phyloP scores from a whole-genome alignment of 2,888 invertebrate species.

The Orchesella flavescens region DNA sequence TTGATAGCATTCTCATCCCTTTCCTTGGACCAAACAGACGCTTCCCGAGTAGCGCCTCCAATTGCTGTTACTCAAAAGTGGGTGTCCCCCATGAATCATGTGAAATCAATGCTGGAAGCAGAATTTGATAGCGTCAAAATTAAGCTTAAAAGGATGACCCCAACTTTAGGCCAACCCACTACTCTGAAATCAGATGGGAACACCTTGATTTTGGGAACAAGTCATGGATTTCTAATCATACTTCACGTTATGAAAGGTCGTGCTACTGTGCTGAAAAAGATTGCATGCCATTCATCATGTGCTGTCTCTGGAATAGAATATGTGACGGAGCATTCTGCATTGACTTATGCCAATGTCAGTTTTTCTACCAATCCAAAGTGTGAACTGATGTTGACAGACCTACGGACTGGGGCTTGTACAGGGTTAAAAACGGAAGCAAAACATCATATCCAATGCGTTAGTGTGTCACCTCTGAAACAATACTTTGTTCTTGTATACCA shows the following conservation, averaged over 20 bases:
- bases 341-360: constrained; percentile 69
- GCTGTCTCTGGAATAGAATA: constrained; percentile 70
- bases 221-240: constrained; percentile 65
- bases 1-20: background rate
- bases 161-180: constrained; percentile 65
- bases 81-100: constrained; percentile 45
- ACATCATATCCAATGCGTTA: constrained; percentile 68
- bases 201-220: constrained; percentile 67
- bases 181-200: constrained; percentile 64
- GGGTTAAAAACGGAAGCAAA: constrained; percentile 70
- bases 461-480: constrained; percentile 66
- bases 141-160: constrained; percentile 67
- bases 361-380: constrained; percentile 72
- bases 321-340: constrained; percentile 62
- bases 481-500: constrained; percentile 70
- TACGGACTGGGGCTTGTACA: constrained; percentile 64
- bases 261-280: constrained; percentile 59
- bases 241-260: constrained; percentile 56
- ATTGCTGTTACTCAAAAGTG: constrained; percentile 26
- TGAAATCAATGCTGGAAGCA: constrained; percentile 63
- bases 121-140: constrained; percentile 65
- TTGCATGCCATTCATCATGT: constrained; percentile 67
- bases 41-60: background rate
- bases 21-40: background rate
- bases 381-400: constrained; percentile 67